Percentiles rank a stretch among this genome's conserved stretches.
phyloP scores from a whole-genome alignment of 2,888 invertebrate species.

The Zeuzera pyrina region DNA sequence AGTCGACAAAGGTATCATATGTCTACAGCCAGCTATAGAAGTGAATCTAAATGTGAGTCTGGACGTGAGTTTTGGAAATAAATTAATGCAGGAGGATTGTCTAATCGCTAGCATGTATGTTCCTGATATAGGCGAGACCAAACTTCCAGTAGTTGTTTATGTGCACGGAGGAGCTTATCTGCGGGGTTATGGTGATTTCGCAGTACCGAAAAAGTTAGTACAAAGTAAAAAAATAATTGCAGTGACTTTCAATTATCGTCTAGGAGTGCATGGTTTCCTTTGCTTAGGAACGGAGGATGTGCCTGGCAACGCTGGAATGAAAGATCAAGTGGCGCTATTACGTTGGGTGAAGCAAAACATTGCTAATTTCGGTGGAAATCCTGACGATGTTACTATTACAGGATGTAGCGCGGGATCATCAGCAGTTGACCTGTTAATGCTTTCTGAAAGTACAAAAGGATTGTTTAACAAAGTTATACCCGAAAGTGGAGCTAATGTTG shows the following conservation, averaged over 20 bases:
- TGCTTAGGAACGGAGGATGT: conserved; percentile 28
- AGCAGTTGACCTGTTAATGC: too few species aligned
- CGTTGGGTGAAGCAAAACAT: conserved; percentile 41
- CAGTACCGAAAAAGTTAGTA: conserved; percentile 11
- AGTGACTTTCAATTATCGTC: too few species aligned
- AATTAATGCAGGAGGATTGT: conserved; percentile 17
- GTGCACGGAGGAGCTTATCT: conserved; percentile 28
- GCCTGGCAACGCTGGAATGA: conserved; percentile 43
- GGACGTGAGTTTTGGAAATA: too few species aligned
- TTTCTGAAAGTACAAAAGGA: too few species aligned
- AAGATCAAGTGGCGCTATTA: too few species aligned
- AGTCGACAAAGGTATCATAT: too few species aligned
- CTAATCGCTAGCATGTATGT: too few species aligned
- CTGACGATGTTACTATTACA: conserved; percentile 35
- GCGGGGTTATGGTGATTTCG: conserved; percentile 13
- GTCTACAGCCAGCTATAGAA: too few species aligned
- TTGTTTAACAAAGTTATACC: conserved; percentile 38
- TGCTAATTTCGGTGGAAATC: conserved; percentile 35
- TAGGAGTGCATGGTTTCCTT: too few species aligned
- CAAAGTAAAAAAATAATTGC: conserved; percentile 13
- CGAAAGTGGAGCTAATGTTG: conserved; percentile 32
- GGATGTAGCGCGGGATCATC: conserved; percentile 42
- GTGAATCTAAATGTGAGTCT: too few species aligned
- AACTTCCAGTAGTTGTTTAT: too few species aligned
- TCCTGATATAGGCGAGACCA: too few species aligned